Evolutionary conservation across 1,140 invertebrate species (phyloP), one percentile per base, ranked within the genome.

Genomic region (Drosophila mayri): DNA sequence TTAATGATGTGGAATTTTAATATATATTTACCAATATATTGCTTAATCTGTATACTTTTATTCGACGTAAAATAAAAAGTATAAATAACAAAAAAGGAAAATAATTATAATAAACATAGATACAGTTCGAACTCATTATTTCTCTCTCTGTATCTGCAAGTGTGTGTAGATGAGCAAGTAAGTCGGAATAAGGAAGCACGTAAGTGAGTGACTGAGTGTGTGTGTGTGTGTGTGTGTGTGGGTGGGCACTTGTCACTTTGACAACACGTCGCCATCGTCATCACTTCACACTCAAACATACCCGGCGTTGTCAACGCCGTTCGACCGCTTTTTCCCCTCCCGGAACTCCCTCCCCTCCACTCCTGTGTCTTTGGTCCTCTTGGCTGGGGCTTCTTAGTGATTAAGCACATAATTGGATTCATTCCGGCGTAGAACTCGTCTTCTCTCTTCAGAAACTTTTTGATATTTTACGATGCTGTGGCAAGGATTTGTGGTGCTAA

Each of bases 341-440:
- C 37, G 22, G 40, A 46, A 68, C 41, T 49, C 22, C n/a, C n/a
- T 11, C 41, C 11, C 8, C 22, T n/a, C 44, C n/a, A n/a, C n/a
- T n/a, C n/a, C n/a, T n/a, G n/a, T n/a, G 20, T 28, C 18, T 25
- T 28, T 14, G 9, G 37, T 30, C 47, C 44, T 32, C 40, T 40
- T 10, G 46, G 50, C 22, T 76, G 18, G 58, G 52, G 35, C 68
- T 74, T 66, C 70, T 67, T 55, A 74, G 85, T 90, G 85, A 90
- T 90, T 90, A 90, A 90, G 85, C 85, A 90, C 81, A 90, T 90
- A 90, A 90, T 90, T 90, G 85, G 85, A 90, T 90, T 90, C 81
- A 90, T 90, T 85, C 71, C 81, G 57, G 77, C 76, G 75, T 59
- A 79, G 67, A 85, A 76, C 85, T 80, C 81, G 76, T 90, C 60